These are phyloP conservation scores for Sterna hirundo DNA, from an alignment of 2,113 vertebrate genomes.

Conservation along the genomic window DNA sequence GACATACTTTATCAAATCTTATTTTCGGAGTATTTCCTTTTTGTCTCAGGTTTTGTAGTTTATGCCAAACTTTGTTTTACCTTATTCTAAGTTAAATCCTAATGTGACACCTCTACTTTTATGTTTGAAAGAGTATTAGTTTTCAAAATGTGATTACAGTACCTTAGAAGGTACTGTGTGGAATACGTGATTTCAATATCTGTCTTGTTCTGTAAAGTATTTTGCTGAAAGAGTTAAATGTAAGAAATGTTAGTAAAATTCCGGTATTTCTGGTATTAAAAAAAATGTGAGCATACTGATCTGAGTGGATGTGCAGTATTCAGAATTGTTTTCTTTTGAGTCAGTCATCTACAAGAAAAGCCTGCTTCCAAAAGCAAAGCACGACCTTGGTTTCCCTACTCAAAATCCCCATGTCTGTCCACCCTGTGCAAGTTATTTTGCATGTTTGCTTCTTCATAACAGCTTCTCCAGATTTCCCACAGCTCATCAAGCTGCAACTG, in stretches of 20 bases:
- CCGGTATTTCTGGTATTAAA: background rate
- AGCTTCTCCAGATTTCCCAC: background rate
- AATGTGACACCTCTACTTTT: background rate
- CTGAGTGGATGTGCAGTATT: background rate
- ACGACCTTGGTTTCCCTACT: rapidly evolving
- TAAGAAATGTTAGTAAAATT: background rate
- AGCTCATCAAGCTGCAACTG: background rate
- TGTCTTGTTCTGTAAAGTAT: background rate
- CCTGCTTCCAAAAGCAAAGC: background rate
- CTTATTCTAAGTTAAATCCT: background rate
- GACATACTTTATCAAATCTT: background rate
- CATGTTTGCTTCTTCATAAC: background rate
- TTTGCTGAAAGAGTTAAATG: background rate
- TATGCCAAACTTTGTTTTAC: background rate
- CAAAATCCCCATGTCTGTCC: background rate
- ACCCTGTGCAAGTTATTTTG: rapidly evolving
- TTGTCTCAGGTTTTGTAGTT: background rate
- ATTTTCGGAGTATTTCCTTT: background rate
- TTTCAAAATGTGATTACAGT: background rate
- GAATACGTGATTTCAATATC: background rate
- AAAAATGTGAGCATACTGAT: background rate
- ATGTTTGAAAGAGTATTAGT: background rate
- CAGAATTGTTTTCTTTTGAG: background rate
- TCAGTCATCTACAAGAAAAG: background rate
- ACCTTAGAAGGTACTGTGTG: background rate